phyloP scores from a whole-genome alignment of 2,888 invertebrate species.

The Eristalinus aeneus region DNA sequence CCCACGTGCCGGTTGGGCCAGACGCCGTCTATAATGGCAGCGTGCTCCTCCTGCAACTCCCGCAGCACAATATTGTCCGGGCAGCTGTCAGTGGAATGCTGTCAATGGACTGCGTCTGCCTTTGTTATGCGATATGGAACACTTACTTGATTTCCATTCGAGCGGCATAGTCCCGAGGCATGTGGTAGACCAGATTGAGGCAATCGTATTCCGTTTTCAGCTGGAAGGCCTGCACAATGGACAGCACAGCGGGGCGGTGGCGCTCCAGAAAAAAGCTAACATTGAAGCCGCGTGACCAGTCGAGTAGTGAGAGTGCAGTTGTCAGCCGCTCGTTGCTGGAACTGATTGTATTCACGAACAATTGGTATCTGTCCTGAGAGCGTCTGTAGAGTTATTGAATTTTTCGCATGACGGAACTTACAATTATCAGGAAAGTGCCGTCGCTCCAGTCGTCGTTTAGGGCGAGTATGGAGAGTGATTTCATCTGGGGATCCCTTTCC shows the following conservation, averaged over 20 bases:
- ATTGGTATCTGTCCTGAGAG: constrained; percentile 77
- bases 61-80: constrained; percentile 58
- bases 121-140: background rate
- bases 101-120: background rate
- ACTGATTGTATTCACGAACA: constrained; percentile 76
- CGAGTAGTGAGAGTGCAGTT: constrained; percentile 49
- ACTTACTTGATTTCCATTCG: constrained; percentile 32
- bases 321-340: constrained; percentile 53
- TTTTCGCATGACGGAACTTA: constrained; percentile 31
- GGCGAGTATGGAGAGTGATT: constrained; percentile 75
- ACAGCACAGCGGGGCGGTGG: constrained; percentile 26
- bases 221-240: constrained; percentile 12
- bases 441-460: constrained; percentile 75
- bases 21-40: constrained; percentile 57
- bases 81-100: constrained; percentile 27
- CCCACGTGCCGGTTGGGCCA: constrained; percentile 71
- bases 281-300: constrained; percentile 26
- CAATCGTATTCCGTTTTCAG: constrained; percentile 20
- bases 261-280: constrained; percentile 22
- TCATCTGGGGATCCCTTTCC: constrained; percentile 69
- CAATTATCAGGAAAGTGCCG: constrained; percentile 74
- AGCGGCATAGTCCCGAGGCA: constrained; percentile 21
- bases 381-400: constrained; percentile 5
- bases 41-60: constrained; percentile 59
- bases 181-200: constrained; percentile 10